Percentiles rank a stretch among this genome's conserved stretches.
Evolutionary conservation across 2,797 vertebrate genomes (phyloP).

Genomic region (Phataginus tricuspis): DNA sequence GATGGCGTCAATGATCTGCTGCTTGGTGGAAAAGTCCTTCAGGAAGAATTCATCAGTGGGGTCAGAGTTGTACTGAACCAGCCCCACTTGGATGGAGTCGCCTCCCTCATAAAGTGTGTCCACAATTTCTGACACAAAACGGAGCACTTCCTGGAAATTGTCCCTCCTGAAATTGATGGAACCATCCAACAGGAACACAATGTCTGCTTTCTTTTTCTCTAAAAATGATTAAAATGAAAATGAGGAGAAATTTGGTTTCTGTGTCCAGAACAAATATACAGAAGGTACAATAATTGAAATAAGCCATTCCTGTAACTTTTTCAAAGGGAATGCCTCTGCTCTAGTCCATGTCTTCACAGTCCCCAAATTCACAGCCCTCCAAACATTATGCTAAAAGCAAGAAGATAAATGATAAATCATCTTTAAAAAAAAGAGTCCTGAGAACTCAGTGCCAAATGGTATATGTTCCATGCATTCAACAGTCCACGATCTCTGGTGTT

Average conservation of each 20-base stretch:
- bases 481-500: background rate
- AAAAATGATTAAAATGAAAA: conserved; percentile 26
- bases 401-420: background rate
- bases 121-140: conserved; percentile 90
- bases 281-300: background rate
- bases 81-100: conserved; percentile 91
- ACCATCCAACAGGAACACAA: conserved; percentile 97
- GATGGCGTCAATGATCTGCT: conserved; percentile 90
- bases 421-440: background rate
- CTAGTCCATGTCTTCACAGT: background rate
- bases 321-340: background rate
- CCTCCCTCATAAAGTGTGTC: conserved; percentile 91
- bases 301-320: background rate
- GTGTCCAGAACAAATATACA: background rate
- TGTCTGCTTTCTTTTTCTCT: conserved; percentile 92
- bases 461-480: background rate
- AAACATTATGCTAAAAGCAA: background rate
- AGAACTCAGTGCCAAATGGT: background rate
- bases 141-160: conserved; percentile 91
- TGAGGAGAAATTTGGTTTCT: background rate
- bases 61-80: conserved; percentile 95
- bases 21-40: conserved; percentile 89
- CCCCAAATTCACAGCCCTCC: background rate
- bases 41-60: conserved; percentile 95
- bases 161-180: conserved; percentile 94